These are phyloP conservation scores for Coracopsis vasa DNA, from an alignment of 2,113 vertebrate species.

Conservation along the genomic window DNA sequence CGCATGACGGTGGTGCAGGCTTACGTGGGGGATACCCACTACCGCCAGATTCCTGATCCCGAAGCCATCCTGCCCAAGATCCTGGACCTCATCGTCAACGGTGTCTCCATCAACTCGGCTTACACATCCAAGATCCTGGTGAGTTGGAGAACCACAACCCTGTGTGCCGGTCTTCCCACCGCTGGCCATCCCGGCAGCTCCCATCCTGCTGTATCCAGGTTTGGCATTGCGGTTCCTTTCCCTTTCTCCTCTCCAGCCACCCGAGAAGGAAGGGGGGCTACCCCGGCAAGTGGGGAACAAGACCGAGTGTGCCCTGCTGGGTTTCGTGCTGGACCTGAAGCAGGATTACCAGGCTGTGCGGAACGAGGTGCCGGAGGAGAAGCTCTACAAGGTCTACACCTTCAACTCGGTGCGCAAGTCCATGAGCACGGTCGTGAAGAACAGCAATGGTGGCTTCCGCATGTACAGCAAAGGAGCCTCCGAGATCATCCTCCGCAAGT, in stretches of 20 bases:
- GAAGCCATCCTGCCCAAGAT: constrained; percentile 79
- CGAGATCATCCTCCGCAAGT: constrained; percentile 96
- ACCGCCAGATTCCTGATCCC: constrained; percentile 83
- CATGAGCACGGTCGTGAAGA: constrained; percentile 95
- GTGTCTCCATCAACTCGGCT: constrained; percentile 93
- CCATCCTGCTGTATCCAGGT: fast-evolving
- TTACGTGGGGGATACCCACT: constrained; percentile 83
- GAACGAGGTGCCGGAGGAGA: constrained; percentile 92
- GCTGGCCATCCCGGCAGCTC: background rate
- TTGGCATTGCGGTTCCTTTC: background rate
- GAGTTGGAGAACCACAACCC: background rate
- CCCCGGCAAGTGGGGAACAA: constrained; percentile 97
- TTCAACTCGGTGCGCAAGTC: constrained; percentile 97
- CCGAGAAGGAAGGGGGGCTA: constrained; percentile 93
- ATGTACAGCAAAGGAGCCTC: constrained; percentile 99
- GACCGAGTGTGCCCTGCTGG: constrained; percentile 91
- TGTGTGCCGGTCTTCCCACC: background rate
- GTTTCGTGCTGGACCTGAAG: constrained; percentile 89
- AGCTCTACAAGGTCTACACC: constrained; percentile 95
- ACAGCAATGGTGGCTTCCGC: constrained; percentile 79
- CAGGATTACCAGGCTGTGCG: constrained; percentile 92
- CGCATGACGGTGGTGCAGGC: constrained; percentile 97
- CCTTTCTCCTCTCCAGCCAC: constrained; percentile 75
- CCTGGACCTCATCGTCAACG: constrained; percentile 87
- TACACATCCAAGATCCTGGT: constrained; percentile 98